A percentile compares a stretch with the other conserved stretches of the same genome.
These are phyloP conservation scores for Dipodomys spectabilis DNA, from an alignment of 2,113 vertebrate genomes.

Conservation along the genomic window DNA sequence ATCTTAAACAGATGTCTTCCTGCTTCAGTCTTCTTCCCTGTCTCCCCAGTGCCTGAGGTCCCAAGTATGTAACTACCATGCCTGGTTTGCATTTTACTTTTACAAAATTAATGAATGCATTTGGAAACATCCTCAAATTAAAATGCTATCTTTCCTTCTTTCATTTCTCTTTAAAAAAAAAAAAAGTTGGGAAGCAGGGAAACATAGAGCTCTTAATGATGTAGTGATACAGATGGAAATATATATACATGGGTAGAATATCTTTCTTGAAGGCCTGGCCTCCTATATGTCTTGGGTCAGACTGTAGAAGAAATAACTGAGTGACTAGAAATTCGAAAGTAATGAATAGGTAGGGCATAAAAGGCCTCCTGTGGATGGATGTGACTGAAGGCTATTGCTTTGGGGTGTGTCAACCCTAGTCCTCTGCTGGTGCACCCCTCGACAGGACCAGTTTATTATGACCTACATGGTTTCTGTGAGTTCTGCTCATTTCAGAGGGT, in stretches of 20 bases:
- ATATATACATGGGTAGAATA: neutral
- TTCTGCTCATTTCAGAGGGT: neutral
- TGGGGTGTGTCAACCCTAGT: neutral
- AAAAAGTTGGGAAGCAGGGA: neutral
- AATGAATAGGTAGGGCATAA: neutral
- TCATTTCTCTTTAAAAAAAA: neutral
- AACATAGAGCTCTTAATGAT: neutral
- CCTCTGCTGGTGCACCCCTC: neutral
- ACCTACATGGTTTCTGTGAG: neutral
- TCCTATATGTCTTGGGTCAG: neutral
- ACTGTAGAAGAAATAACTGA: neutral
- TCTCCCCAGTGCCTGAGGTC: no score
- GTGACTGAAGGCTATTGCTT: neutral
- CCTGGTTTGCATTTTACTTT: conserved; percentile 17
- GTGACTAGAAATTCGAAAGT: neutral
- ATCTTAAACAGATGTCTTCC: no score
- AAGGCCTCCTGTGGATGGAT: neutral
- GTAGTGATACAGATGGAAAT: neutral
- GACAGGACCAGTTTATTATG: neutral
- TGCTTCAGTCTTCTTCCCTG: no score
- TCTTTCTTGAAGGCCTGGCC: neutral
- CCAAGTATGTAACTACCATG: no score
- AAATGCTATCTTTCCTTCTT: conserved; percentile 25
- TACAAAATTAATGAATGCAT: conserved; percentile 57
- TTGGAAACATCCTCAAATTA: conserved; percentile 28